phyloP scores from a whole-genome alignment of 2,888 invertebrate genomes.

The Arrhopalites spinosus region DNA sequence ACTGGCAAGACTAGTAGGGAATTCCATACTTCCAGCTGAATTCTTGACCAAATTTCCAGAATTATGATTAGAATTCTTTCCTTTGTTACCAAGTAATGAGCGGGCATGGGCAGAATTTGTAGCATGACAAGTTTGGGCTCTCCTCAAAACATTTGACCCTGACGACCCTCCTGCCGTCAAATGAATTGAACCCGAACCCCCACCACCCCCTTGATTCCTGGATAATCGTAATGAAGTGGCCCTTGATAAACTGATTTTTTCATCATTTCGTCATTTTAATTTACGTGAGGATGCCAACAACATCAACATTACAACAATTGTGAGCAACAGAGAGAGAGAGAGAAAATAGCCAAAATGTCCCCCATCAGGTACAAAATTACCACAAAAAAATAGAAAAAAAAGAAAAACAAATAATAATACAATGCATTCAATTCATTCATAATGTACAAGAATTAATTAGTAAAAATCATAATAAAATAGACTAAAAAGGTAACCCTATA shows the following conservation, averaged over 20 bases:
- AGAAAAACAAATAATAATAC: background rate
- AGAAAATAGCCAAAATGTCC: too few relatives aligned
- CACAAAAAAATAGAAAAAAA: background rate
- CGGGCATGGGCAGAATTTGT: background rate
- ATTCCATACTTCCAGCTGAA: background rate
- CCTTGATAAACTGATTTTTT: slow-evolving; percentile 4
- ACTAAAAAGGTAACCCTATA: background rate
- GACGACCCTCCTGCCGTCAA: background rate
- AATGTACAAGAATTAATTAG: background rate
- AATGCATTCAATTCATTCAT: background rate
- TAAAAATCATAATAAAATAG: background rate
- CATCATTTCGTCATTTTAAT: background rate
- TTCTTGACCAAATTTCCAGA: background rate
- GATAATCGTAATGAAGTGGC: slow-evolving; percentile 2
- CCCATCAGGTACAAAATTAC: too few relatives aligned
- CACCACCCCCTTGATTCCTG: slow-evolving; percentile 2
- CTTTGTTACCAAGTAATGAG: background rate
- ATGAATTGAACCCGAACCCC: background rate
- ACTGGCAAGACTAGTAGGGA: background rate
- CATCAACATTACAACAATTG: background rate
- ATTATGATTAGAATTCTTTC: slow-evolving; percentile 2
- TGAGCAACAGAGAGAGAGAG: background rate
- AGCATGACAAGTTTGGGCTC: slow-evolving; percentile 6
- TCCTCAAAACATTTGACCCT: background rate
- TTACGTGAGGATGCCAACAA: background rate